phyloP scores from a whole-genome alignment of 2,113 vertebrate genomes.

The Corydoras sp. region DNA sequence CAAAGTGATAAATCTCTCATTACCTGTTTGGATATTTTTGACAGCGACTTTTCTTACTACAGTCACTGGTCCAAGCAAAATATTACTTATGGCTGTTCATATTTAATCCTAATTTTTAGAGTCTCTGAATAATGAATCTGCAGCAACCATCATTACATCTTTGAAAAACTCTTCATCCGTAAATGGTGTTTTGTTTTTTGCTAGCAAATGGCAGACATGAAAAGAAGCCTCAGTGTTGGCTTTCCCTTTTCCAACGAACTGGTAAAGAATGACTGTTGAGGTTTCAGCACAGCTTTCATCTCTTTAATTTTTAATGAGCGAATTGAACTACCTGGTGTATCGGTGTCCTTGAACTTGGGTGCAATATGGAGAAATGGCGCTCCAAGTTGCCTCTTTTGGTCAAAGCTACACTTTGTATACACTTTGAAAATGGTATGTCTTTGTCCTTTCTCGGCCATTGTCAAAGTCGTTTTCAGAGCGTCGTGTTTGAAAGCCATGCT shows the following conservation, averaged over 20 bases:
- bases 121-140: conserved; percentile 1
- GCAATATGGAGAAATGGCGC: too few species aligned
- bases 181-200: background rate
- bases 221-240: background rate
- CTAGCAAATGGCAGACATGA: background rate
- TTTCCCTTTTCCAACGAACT: background rate
- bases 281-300: too few species aligned
- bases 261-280: too few species aligned
- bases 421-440: too few species aligned
- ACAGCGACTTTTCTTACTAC: conserved; percentile 11
- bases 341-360: too few species aligned
- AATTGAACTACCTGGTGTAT: too few species aligned
- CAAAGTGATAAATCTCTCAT: background rate
- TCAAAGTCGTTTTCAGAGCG: too few species aligned
- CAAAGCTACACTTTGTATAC: too few species aligned
- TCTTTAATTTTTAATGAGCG: too few species aligned
- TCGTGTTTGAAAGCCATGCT: too few species aligned
- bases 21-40: background rate
- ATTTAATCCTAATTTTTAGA: conserved; percentile 22
- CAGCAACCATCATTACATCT: background rate
- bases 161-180: background rate
- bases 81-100: background rate
- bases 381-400: too few species aligned
- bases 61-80: conserved; percentile 2
- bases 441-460: too few species aligned